Base-by-base conservation (phyloP, 2,888 invertebrate genomes). In the Papilio demoleus region DNA sequence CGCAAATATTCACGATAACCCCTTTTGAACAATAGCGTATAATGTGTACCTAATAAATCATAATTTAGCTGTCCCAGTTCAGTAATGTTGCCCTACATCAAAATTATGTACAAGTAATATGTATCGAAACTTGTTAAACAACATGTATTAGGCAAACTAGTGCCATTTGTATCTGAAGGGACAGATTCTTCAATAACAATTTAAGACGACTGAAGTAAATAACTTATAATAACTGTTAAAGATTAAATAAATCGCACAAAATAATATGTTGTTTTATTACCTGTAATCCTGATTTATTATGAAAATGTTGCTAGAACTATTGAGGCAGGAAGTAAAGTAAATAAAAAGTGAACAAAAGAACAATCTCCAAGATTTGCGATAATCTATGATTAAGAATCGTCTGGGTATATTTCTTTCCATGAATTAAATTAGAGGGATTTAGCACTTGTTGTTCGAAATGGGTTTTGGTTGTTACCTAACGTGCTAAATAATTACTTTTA, bases 201-300 rank as follows among this genome's bases (percentile, higher is more conserved):
- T 68, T 70, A 72, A 74, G 85, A 88, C 88, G 92, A 92, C 92
- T 92, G 92, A 92, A 84, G 87, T 90, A 88, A 92, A 89, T 69
- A 87, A 85, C 87, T 85, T 88, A 88, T 84, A 84, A 88, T 82
- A 85, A 91, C 90, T 92, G 92, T 92, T 92, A 91, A 88, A 63
- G 88, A 90, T 88, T 91, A 83, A 92, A 89, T 92, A 92, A 92
- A 92, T 85, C 85, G 92, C 92, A 92, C 92, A 92, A 92, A 92
- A 90, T 88, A 87, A 74, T 66, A 60, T 3, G 8, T 74, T 74
- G 80, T 88, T 87, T 88, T 74, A 83, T 86, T 88, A 12, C 22
- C 1, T 22, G 17, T 36, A 9, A 19, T 61, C 38, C 40, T 38
- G 34, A 40, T 17, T 12, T 19, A 22, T 14, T 60, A 22, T 22